Percentiles rank a stretch among this genome's conserved stretches.
These are phyloP conservation scores for Scaptomyza parva DNA, from an alignment of 2,888 invertebrate species.

Conservation along the genomic window DNA sequence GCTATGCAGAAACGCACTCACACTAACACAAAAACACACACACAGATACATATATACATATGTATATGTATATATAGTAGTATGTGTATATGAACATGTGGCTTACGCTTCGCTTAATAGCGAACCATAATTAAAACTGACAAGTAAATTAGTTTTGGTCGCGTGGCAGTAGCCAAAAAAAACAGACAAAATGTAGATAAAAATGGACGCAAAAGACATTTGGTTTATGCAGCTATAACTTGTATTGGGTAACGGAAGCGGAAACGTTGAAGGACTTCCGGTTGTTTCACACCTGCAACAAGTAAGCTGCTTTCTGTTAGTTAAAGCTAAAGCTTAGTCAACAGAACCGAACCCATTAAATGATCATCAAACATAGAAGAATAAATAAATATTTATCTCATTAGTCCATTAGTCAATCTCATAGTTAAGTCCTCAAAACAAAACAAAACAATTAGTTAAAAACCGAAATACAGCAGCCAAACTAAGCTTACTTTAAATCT, in stretches of 20 bases:
- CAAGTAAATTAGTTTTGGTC: conserved; percentile 76
- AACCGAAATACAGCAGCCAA: background rate
- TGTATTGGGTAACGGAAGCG: conserved; percentile 32
- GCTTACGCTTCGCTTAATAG: conserved; percentile 66
- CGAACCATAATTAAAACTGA: conserved; percentile 75
- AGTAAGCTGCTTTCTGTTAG: too few species aligned
- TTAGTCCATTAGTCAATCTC: background rate
- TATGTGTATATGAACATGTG: conserved; percentile 30
- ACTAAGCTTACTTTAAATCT: background rate
- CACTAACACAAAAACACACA: conserved; percentile 7
- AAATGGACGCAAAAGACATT: conserved; percentile 29
- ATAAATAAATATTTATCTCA: too few species aligned
- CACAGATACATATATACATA: background rate
- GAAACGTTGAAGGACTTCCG: conserved; percentile 6
- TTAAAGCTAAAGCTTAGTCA: too few species aligned
- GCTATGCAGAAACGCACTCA: conserved; percentile 28
- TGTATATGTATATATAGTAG: background rate
- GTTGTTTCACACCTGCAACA: conserved; percentile 55
- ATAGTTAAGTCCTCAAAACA: background rate
- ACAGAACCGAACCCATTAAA: too few species aligned
- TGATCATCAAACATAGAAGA: too few species aligned
- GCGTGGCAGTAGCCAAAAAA: conserved; percentile 9
- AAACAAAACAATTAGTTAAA: conserved; percentile 3
- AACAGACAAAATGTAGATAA: conserved; percentile 1
- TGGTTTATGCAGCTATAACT: conserved; percentile 35